Percentiles rank a stretch among this genome's conserved stretches.
These are phyloP conservation scores for Lochmaea crataegi DNA, from an alignment of 2,888 invertebrate species.

Conservation along the genomic window DNA sequence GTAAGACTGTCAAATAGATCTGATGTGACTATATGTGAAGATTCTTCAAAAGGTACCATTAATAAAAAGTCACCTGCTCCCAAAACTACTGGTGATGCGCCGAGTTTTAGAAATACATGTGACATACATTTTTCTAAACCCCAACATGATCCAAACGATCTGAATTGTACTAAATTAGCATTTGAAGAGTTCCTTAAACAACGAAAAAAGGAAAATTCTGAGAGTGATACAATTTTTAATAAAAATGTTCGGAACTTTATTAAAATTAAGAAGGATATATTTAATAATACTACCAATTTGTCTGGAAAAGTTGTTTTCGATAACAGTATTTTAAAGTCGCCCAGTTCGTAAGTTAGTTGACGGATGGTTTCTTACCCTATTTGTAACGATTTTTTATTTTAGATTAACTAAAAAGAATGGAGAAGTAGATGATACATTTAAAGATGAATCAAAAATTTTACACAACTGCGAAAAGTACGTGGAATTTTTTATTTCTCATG, in stretches of 20 bases:
- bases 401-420: conserved; percentile 34
- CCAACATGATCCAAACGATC: conserved; percentile 41
- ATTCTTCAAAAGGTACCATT: conserved; percentile 1
- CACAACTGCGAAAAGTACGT: conserved; percentile 45
- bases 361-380: background rate
- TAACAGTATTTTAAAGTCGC: conserved; percentile 36
- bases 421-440: conserved; percentile 28
- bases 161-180: conserved; percentile 46
- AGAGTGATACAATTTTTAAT: conserved; percentile 39
- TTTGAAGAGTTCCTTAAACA: conserved; percentile 50
- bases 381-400: conserved; percentile 19
- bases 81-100: conserved; percentile 14
- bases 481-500: background rate
- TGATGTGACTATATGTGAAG: conserved; percentile 14
- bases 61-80: background rate
- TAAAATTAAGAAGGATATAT: conserved; percentile 49
- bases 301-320: conserved; percentile 38
- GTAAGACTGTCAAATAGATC: conserved; percentile 45
- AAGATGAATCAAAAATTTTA: conserved; percentile 45
- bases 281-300: conserved; percentile 39
- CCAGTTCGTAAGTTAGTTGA: conserved; percentile 31
- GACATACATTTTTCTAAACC: conserved; percentile 44
- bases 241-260: conserved; percentile 49
- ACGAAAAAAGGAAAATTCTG: conserved; percentile 41
- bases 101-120: conserved; percentile 39